Evolutionary conservation across 2,888 invertebrate genomes (phyloP).

Genomic region (Apamea sordens): DNA sequence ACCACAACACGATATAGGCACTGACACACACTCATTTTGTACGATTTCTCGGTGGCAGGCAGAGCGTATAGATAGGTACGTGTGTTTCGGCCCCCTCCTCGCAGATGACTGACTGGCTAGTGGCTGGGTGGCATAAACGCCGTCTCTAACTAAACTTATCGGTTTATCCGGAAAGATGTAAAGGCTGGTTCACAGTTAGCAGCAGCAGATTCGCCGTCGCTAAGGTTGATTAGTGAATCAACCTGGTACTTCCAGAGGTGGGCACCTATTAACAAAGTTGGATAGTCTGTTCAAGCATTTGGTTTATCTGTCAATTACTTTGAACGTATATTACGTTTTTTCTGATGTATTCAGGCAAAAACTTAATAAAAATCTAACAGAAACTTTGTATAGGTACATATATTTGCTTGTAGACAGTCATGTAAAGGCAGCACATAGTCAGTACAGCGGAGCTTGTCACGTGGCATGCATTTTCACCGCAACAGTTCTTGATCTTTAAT

Average conservation of each 20-base stretch:
- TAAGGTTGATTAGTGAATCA: neutral
- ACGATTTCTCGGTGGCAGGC: constrained; percentile 7
- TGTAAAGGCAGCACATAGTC: neutral
- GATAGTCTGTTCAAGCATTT: neutral
- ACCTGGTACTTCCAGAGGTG: too few species aligned
- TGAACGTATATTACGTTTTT: neutral
- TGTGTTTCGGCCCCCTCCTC: constrained; percentile 25
- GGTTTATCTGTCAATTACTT: neutral
- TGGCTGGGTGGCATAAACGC: neutral
- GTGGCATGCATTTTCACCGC: neutral
- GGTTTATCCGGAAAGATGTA: constrained; percentile 26
- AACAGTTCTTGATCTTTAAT: constrained; percentile 18
- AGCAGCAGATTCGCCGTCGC: neutral
- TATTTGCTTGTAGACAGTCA: neutral
- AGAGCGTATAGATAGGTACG: constrained; percentile 28
- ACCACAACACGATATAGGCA: constrained; percentile 72
- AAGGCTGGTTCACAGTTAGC: constrained; percentile 33
- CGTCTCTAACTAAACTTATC: constrained; percentile 8
- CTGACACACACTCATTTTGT: constrained; percentile 69
- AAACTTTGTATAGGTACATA: too few species aligned
- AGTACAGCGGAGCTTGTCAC: neutral
- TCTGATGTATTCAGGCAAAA: neutral
- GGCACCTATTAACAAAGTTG: neutral
- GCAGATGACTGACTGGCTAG: constrained; percentile 46
- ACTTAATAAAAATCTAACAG: neutral